These are phyloP conservation scores for Rallus crepitans DNA, from an alignment of 2,797 vertebrate genomes.

Conservation along the genomic window DNA sequence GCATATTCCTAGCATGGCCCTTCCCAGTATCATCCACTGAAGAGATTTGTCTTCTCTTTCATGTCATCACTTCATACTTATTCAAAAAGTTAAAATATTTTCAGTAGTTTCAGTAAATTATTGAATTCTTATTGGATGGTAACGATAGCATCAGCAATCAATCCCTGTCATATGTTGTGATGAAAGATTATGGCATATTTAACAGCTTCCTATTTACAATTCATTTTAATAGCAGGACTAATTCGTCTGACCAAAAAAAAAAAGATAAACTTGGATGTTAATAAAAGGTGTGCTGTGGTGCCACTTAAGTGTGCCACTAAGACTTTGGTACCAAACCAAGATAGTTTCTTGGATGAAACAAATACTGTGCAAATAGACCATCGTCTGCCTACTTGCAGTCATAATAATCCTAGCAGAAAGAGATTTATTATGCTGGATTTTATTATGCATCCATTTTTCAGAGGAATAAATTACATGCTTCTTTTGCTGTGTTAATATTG, in stretches of 20 bases:
- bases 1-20: accelerated
- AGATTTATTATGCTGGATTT: slow-evolving; percentile 61
- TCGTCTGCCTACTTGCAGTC: background rate
- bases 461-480: slow-evolving; percentile 64
- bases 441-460: slow-evolving; percentile 52
- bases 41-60: background rate
- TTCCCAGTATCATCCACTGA: background rate
- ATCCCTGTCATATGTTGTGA: background rate
- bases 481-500: slow-evolving; percentile 58
- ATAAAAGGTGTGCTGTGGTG: background rate
- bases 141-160: background rate
- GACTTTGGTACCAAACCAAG: background rate
- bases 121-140: background rate
- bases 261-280: background rate
- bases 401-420: slow-evolving; percentile 39
- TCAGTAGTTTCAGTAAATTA: background rate
- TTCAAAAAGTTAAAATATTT: background rate
- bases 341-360: slow-evolving; percentile 8
- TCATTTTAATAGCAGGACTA: background rate
- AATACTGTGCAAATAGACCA: background rate
- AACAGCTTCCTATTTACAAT: background rate
- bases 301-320: background rate
- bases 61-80: background rate
- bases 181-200: slow-evolving; percentile 1
- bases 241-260: background rate